Percentiles rank a stretch among this genome's conserved stretches.
Evolutionary conservation across 2,113 vertebrate species (phyloP).

Genomic region (Tangachromis dhanisi): DNA sequence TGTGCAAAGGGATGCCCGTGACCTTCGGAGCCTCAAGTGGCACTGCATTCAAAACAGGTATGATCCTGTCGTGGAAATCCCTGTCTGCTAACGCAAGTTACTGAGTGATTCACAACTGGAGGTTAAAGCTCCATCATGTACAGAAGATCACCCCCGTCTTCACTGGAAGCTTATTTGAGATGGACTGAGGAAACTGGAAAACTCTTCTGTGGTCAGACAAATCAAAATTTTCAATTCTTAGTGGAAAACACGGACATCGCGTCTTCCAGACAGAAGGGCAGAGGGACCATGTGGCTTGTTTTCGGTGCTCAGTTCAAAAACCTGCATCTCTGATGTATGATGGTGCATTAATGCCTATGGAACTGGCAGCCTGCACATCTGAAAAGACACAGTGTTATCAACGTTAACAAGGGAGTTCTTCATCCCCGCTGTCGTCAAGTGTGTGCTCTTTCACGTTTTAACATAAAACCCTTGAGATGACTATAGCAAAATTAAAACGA

Average conservation of each 20-base stretch:
- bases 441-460: not conserved
- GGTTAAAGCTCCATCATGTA: not conserved
- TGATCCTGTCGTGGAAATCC: not conserved
- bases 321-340: not conserved
- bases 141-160: not conserved
- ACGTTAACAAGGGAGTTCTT: not conserved
- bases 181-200: not conserved
- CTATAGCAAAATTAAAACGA: rapidly evolving
- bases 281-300: not conserved
- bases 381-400: not conserved
- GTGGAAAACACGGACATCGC: rapidly evolving
- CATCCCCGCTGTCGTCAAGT: not conserved
- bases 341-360: not conserved
- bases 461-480: not conserved
- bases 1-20: not conserved
- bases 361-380: not conserved
- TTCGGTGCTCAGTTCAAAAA: rapidly evolving
- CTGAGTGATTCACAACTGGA: not conserved
- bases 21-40: not conserved
- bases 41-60: not conserved
- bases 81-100: not conserved
- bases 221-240: not conserved
- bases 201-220: not conserved
- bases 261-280: not conserved
- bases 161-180: not conserved